These are phyloP conservation scores for Baryphthengus martii DNA, from an alignment of 2,113 vertebrate species.

Conservation along the genomic window DNA sequence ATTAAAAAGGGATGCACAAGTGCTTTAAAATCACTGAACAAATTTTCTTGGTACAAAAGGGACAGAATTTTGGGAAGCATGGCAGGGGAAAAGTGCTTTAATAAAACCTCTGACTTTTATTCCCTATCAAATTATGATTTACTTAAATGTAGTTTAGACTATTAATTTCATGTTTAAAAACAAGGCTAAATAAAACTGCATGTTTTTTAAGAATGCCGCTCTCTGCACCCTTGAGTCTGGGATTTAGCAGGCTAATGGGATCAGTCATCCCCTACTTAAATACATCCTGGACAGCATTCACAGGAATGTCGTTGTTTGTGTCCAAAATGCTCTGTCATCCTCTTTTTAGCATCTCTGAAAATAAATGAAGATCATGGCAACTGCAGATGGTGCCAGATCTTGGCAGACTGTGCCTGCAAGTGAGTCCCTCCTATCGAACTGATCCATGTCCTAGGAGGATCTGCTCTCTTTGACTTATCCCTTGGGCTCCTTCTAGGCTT, in stretches of 20 bases:
- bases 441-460: neutral
- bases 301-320: slow-evolving; percentile 17
- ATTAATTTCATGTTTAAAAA: neutral
- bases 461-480: neutral
- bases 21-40: neutral
- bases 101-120: neutral
- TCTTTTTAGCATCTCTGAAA: neutral
- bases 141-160: neutral
- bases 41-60: neutral
- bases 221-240: neutral
- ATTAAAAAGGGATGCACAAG: neutral
- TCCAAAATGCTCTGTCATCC: neutral
- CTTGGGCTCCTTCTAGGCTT: neutral
- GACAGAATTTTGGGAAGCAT: neutral
- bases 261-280: slow-evolving; percentile 63
- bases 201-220: neutral
- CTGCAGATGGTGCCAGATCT: neutral
- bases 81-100: neutral
- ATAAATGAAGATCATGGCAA: neutral
- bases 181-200: neutral
- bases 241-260: slow-evolving; percentile 57
- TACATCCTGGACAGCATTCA: slow-evolving; percentile 39
- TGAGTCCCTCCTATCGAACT: fast-evolving
- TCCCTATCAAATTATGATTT: neutral
- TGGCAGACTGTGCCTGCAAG: neutral